Base-by-base conservation (phyloP, 2,888 invertebrate species). In the Amiota mariae region DNA sequence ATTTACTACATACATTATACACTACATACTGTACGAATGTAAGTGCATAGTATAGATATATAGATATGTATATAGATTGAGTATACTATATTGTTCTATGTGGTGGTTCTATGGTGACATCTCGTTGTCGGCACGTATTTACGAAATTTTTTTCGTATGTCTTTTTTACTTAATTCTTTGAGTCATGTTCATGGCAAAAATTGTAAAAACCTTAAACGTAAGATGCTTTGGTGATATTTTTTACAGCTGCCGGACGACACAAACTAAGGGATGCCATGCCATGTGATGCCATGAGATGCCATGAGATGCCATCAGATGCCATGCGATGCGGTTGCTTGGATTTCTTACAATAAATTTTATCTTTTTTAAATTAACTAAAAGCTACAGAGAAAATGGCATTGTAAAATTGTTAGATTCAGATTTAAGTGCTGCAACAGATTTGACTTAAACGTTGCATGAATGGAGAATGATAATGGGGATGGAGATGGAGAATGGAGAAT, bases 281-380 rank as follows among this genome's bases (percentile, higher is more conserved):
- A 6, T 36, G 36, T 6, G 4, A 36, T 36, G 36, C 36, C 36
- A 36, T 36, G 36, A 0, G 4, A 36, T 36, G 36, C 36, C 36
- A 36, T 36, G 36, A 36, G 36, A 36, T 36, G 36, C 24, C 24
- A 24, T 24, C 2, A 24, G 24, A 24, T 24, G 11, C 15, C 15
- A 13, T 64, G 24, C 67, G 49, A 18, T 51, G 24, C 3, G 48
- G 15, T 20, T 15, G 15, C 12, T 36, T 48, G 75, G 75, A 81
- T 81, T 81, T 24, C 18, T 85, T 63, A 72, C 70, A 81, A 85
- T 85, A 81, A 80, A 85, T 85, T 83, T 76, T 71, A 76, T 77
- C 72, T 86, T 86, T 80, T 86, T 80, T 79, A 85, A 86, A 83
- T 86, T 85, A 86, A 85, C 86, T 86, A 85, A 86, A 86, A 83